Conservation (phyloP, 2,797 vertebrate genomes). For the Gymnoscopelus braueri region DNA sequence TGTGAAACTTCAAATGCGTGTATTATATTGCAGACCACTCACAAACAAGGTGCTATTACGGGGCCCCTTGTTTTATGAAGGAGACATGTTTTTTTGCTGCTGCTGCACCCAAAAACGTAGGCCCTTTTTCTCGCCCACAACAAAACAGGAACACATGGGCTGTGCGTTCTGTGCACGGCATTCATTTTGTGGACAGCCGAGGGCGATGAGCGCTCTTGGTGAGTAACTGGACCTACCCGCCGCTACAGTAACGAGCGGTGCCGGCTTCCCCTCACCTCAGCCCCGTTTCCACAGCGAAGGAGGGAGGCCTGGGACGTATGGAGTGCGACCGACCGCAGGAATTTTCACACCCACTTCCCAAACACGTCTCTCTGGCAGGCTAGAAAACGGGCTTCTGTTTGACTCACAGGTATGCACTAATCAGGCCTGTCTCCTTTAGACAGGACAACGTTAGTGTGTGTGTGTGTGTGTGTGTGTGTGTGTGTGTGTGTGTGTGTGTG, state of each 20-base stretch:
- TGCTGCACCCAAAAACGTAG: slow-evolving; percentile 24
- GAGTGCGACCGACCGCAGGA: slow-evolving; percentile 26
- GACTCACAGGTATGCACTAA: slow-evolving; percentile 61
- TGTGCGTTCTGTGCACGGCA: slow-evolving; percentile 16
- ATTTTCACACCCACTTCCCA: slow-evolving; percentile 55
- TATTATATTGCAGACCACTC: slow-evolving; percentile 41
- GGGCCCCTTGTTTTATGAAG: slow-evolving; percentile 46
- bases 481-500: not conserved
- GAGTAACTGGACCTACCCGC: not conserved
- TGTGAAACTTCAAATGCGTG: slow-evolving; percentile 46
- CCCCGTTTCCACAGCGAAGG: not conserved
- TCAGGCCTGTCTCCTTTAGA: slow-evolving; percentile 38
- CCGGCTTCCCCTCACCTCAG: not conserved
- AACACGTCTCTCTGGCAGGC: slow-evolving; percentile 44
- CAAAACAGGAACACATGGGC: slow-evolving; percentile 48
- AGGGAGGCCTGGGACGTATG: not conserved
- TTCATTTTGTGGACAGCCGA: slow-evolving; percentile 9
- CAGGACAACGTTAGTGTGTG: slow-evolving; percentile 17
- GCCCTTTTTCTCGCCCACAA: slow-evolving; percentile 20
- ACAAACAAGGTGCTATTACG: slow-evolving; percentile 55
- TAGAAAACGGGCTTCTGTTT: slow-evolving; percentile 45
- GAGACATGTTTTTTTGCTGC: slow-evolving; percentile 39
- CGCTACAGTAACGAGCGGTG: slow-evolving; percentile 10
- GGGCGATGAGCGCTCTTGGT: not conserved
- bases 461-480: slow-evolving; percentile 9